These are phyloP conservation scores for Formica selysi DNA, from an alignment of 1,140 invertebrate species.

Conservation along the genomic window DNA sequence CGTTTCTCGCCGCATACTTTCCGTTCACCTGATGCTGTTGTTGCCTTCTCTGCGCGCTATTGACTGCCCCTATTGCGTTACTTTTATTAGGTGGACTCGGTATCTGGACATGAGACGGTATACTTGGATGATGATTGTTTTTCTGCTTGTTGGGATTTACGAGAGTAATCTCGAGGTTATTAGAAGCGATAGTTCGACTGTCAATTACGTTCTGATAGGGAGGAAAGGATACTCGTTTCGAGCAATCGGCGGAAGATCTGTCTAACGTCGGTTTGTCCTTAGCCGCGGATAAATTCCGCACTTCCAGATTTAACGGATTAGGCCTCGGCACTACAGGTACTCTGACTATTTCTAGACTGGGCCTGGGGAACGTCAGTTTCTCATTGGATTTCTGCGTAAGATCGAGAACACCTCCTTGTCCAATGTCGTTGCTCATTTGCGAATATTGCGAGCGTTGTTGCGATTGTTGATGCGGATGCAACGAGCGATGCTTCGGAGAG, in stretches of 20 bases:
- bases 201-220: conserved; percentile 82
- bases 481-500: conserved; percentile 82
- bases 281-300: conserved; percentile 68
- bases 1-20: conserved; percentile 79
- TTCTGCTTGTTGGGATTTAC: conserved; percentile 82
- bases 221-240: conserved; percentile 62
- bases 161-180: conserved; percentile 85
- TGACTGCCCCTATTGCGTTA: conserved; percentile 48
- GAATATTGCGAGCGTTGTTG: conserved; percentile 31
- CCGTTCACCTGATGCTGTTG: conserved; percentile 73
- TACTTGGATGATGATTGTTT: conserved; percentile 59
- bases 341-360: conserved; percentile 85
- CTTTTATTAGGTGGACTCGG: conserved; percentile 78
- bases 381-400: conserved; percentile 79
- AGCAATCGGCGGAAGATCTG: conserved; percentile 16
- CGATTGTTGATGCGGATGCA: conserved; percentile 61
- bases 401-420: conserved; percentile 79
- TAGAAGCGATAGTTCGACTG: conserved; percentile 83
- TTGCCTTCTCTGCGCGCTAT: conserved; percentile 69
- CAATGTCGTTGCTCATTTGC: conserved; percentile 52
- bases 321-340: conserved; percentile 85
- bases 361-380: conserved; percentile 75
- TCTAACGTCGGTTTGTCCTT: conserved; percentile 63
- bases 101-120: conserved; percentile 65
- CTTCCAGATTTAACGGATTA: conserved; percentile 81